Evolutionary conservation across 2,797 vertebrate genomes (phyloP).

Genomic region (Pseudocheirus occidentalis): DNA sequence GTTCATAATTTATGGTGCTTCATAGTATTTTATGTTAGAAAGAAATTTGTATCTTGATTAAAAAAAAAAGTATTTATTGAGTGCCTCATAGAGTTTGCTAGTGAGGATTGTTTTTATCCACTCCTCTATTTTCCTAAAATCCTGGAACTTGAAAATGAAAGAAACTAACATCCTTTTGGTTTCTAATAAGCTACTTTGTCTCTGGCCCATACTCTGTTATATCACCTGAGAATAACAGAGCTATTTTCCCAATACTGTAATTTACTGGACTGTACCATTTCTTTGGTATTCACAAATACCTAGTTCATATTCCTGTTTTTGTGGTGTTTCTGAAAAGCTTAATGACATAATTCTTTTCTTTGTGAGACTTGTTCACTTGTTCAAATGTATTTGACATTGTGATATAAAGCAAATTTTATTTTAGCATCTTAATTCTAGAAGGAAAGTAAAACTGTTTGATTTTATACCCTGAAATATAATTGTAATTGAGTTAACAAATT

Average conservation of each 20-base stretch:
- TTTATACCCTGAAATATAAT: conserved; percentile 73
- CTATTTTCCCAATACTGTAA: neutral
- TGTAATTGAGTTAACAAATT: conserved; percentile 80
- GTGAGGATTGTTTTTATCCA: conserved; percentile 50
- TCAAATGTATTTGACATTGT: conserved; percentile 66
- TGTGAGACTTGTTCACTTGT: conserved; percentile 50
- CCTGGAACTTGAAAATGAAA: conserved; percentile 69
- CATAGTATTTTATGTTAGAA: conserved; percentile 23
- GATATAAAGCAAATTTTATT: conserved; percentile 62
- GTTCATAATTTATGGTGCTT: conserved; percentile 52
- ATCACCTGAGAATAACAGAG: conserved; percentile 1
- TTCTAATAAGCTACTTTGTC: conserved; percentile 77
- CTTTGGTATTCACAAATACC: conserved; percentile 38
- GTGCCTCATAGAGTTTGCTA: neutral
- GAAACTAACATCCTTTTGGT: conserved; percentile 65
- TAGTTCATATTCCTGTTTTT: conserved; percentile 47
- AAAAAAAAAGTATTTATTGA: neutral
- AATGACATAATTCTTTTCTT: conserved; percentile 35
- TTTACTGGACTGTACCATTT: conserved; percentile 18
- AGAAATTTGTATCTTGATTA: conserved; percentile 62
- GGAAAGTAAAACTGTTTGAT: conserved; percentile 76
- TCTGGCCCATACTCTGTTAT: conserved; percentile 55
- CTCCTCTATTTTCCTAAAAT: conserved; percentile 72
- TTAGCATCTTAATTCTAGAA: conserved; percentile 74
- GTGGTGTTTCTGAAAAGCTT: conserved; percentile 45